phyloP scores from a whole-genome alignment of 2,797 vertebrate species.

The Lophotriccus pileatus region DNA sequence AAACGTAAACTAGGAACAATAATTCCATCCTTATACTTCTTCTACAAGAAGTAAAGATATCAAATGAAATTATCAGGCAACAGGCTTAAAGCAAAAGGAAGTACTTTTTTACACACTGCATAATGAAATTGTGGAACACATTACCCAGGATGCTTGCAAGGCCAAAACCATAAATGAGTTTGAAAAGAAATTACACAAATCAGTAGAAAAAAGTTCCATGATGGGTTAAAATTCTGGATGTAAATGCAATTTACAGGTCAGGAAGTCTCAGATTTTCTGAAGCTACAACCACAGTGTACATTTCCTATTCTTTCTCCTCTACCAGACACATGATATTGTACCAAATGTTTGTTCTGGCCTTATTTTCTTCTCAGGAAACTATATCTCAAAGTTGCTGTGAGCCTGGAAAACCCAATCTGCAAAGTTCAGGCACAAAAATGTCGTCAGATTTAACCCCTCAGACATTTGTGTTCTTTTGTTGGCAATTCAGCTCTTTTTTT shows the following conservation, averaged over 20 bases:
- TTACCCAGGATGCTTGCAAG: conserved; percentile 40
- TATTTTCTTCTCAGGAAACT: neutral
- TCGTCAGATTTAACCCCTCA: neutral
- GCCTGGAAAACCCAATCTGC: neutral
- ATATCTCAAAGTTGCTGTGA: neutral
- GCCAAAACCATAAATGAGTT: conserved; percentile 36
- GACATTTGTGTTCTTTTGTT: neutral
- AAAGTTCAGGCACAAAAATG: neutral
- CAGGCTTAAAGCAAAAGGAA: conserved; percentile 50
- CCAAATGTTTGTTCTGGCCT: neutral
- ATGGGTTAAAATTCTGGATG: conserved; percentile 4
- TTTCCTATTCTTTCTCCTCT: neutral
- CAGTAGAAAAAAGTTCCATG: neutral
- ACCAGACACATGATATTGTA: neutral
- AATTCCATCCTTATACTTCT: neutral
- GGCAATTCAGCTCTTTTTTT: neutral
- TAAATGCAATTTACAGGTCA: neutral
- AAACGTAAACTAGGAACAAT: conserved; percentile 4
- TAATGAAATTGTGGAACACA: conserved; percentile 62
- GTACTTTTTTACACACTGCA: conserved; percentile 51
- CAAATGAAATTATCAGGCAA: conserved; percentile 51
- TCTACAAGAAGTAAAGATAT: neutral
- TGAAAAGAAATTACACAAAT: conserved; percentile 42
- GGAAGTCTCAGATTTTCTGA: neutral
- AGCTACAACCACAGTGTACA: neutral